Percentiles rank a stretch among this genome's conserved stretches.
Conservation (phyloP, 2,888 invertebrate genomes). For the Hylaea fasciaria region DNA sequence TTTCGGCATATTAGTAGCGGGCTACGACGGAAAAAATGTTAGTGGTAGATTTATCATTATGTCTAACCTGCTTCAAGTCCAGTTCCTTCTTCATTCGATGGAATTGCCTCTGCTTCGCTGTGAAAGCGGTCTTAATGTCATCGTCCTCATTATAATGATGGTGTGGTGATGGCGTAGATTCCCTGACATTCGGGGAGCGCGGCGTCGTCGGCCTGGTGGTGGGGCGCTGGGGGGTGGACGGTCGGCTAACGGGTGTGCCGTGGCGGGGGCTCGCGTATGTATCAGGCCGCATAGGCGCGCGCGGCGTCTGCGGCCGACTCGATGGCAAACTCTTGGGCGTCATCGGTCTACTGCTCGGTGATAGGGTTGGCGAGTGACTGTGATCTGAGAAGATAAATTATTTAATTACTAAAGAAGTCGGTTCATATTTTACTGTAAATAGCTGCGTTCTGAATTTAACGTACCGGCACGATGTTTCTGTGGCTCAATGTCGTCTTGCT, state of each 20-base stretch:
- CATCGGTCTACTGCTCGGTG: slow-evolving; percentile 58
- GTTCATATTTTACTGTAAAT: no score
- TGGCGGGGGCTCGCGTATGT: slow-evolving; percentile 50
- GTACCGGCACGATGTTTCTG: not conserved
- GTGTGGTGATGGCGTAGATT: slow-evolving; percentile 8
- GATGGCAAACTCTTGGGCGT: slow-evolving; percentile 62
- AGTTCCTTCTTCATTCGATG: slow-evolving; percentile 73
- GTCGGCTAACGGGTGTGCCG: slow-evolving; percentile 57
- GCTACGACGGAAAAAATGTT: no score
- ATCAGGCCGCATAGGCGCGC: slow-evolving; percentile 54
- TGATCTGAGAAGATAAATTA: not conserved
- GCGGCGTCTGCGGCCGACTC: slow-evolving; percentile 67
- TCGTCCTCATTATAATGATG: slow-evolving; percentile 43
- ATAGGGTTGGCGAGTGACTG: slow-evolving; percentile 45
- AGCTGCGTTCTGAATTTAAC: not conserved
- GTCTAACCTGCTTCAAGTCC: slow-evolving; percentile 74
- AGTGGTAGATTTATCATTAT: no score
- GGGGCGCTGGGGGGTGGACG: slow-evolving; percentile 64
- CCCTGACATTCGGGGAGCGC: slow-evolving; percentile 30
- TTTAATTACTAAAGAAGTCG: not conserved
- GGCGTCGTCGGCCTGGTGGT: slow-evolving; percentile 39
- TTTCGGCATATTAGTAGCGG: no score
- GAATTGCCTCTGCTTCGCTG: slow-evolving; percentile 65
- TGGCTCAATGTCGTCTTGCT: slow-evolving; percentile 42
- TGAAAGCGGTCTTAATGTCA: slow-evolving; percentile 58